phyloP scores from a whole-genome alignment of 2,113 vertebrate species.

The Coreoperca whiteheadi region DNA sequence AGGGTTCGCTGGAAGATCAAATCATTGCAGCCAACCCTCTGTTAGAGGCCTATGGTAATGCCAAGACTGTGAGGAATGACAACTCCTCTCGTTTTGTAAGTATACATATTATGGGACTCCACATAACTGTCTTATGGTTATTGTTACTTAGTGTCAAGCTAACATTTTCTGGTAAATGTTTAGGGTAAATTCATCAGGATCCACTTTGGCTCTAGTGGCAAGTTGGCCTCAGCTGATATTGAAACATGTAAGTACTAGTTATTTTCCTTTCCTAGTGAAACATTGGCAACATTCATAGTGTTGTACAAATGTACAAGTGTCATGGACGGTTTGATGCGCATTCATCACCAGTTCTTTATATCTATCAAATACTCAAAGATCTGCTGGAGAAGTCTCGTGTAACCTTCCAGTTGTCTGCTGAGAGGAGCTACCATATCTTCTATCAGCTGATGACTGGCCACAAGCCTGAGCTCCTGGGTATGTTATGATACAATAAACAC shows the following conservation, averaged over 20 bases:
- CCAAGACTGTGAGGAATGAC: slow-evolving; percentile 90
- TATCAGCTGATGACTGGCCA: slow-evolving; percentile 84
- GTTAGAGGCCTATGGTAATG: slow-evolving; percentile 88
- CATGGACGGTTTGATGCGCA: not conserved
- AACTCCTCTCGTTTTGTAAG: slow-evolving; percentile 90
- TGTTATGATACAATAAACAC: not conserved
- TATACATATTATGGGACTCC: slow-evolving; percentile 9
- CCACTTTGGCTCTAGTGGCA: slow-evolving; percentile 91
- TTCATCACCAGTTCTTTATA: not conserved
- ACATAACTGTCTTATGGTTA: not conserved
- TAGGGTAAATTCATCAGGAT: slow-evolving; percentile 95
- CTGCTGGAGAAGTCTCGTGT: slow-evolving; percentile 81
- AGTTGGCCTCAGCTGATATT: slow-evolving; percentile 95
- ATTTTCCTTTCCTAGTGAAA: not conserved
- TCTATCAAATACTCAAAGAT: slow-evolving; percentile 60
- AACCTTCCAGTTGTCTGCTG: slow-evolving; percentile 83
- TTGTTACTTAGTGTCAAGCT: not conserved
- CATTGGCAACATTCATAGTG: not conserved
- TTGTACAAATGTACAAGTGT: not conserved
- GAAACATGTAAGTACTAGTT: slow-evolving; percentile 91
- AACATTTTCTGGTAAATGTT: slow-evolving; percentile 6
- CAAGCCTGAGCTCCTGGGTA: slow-evolving; percentile 82
- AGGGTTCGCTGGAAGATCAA: slow-evolving; percentile 91
- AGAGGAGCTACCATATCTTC: slow-evolving; percentile 86
- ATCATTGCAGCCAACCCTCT: slow-evolving; percentile 85